Evolutionary conservation across 2,797 vertebrate genomes (phyloP).

Genomic region (Cheirogaleus major): DNA sequence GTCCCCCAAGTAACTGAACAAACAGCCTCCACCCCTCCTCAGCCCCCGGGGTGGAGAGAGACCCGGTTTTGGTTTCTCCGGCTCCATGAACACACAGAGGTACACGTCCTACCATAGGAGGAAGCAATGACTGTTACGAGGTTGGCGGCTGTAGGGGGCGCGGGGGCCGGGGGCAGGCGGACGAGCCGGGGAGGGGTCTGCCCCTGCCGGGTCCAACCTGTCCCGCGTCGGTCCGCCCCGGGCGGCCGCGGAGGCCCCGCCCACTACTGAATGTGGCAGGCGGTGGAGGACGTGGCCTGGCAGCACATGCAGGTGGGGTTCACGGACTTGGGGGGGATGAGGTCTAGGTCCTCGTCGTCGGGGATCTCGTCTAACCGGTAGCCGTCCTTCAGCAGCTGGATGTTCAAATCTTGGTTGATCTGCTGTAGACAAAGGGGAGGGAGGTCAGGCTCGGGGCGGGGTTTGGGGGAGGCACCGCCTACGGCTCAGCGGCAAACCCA

Average conservation of each 20-base stretch:
- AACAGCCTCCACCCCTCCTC: constrained; percentile 55
- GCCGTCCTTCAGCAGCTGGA: constrained; percentile 98
- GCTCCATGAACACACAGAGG: constrained; percentile 90
- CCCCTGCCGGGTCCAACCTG: constrained; percentile 79
- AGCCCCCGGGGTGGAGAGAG: constrained; percentile 63
- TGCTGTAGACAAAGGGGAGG: constrained; percentile 90
- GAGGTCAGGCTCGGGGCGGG: constrained; percentile 70
- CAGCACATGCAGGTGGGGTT: constrained; percentile 99
- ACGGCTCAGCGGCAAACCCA: neutral
- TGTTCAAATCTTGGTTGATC: constrained; percentile 99
- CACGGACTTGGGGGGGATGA: constrained; percentile 98
- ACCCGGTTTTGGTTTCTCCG: constrained; percentile 89
- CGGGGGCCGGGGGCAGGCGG: constrained; percentile 67
- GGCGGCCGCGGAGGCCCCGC: constrained; percentile 71
- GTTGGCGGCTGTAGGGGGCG: constrained; percentile 87
- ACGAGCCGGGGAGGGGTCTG: constrained; percentile 63
- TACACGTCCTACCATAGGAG: constrained; percentile 98
- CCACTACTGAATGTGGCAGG: constrained; percentile 98
- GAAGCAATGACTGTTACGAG: constrained; percentile 93
- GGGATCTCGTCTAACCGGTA: constrained; percentile 99
- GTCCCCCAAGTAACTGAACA: constrained; percentile 64
- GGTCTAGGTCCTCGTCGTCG: constrained; percentile 97
- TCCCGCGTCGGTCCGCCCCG: constrained; percentile 61
- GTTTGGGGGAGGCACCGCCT: neutral
- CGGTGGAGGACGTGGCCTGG: constrained; percentile 96